Percentiles rank a stretch among this genome's conserved stretches.
These are phyloP conservation scores for Nomada hirtipes DNA, from an alignment of 2,888 invertebrate genomes.

Conservation along the genomic window DNA sequence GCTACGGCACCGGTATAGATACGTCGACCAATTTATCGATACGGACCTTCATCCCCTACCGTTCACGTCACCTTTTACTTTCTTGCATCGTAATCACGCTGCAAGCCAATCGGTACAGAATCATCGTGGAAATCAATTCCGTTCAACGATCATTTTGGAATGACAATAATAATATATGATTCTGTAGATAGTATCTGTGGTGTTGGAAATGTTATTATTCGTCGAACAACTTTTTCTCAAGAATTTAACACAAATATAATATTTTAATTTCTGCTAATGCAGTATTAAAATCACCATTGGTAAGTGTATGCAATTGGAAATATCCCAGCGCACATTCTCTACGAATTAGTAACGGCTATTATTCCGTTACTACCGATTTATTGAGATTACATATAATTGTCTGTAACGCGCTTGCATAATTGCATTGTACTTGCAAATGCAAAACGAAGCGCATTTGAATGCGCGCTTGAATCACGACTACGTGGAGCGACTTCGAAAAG, in stretches of 20 bases:
- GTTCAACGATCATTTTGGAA: no score
- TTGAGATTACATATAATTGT: conserved; percentile 45
- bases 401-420: conserved; percentile 47
- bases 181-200: no score
- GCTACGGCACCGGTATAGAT: conserved; percentile 47
- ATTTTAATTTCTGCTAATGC: not conserved
- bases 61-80: conserved; percentile 14
- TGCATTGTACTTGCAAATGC: conserved; percentile 45
- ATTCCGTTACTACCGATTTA: conserved; percentile 51
- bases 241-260: not conserved
- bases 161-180: no score
- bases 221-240: not conserved
- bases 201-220: no score
- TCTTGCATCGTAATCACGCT: conserved; percentile 27
- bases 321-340: conserved; percentile 34
- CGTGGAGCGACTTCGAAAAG: conserved; percentile 20
- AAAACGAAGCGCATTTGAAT: conserved; percentile 22
- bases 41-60: conserved; percentile 39
- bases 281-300: not conserved
- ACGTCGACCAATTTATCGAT: conserved; percentile 61
- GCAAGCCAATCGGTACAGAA: not conserved
- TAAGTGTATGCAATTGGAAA: conserved; percentile 22
- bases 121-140: no score
- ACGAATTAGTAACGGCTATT: conserved; percentile 39
- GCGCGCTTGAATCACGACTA: not conserved